phyloP scores from a whole-genome alignment of 2,888 invertebrate species.

The Catocala nupta region DNA sequence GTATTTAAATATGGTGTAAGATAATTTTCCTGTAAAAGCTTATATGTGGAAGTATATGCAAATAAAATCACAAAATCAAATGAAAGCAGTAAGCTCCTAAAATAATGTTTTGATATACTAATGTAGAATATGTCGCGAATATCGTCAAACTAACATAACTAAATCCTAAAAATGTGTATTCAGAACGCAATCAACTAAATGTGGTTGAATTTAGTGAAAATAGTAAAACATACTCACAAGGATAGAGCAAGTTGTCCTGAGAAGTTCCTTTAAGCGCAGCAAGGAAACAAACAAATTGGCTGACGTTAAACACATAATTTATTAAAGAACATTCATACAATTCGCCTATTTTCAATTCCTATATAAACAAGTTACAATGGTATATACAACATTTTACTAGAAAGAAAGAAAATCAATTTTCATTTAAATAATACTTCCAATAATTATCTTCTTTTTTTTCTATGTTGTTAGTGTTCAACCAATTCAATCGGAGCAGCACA shows the following conservation, averaged over 20 bases:
- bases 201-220: conserved; percentile 31
- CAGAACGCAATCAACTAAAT: conserved; percentile 40
- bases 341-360: conserved; percentile 31
- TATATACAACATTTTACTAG: neutral
- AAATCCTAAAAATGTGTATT: conserved; percentile 1
- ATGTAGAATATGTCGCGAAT: conserved; percentile 10
- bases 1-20: no score
- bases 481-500: no score
- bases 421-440: neutral
- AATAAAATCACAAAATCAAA: neutral
- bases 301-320: conserved; percentile 52
- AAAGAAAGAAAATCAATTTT: conserved; percentile 33
- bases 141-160: conserved; percentile 1
- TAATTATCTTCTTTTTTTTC: neutral
- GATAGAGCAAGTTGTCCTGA: conserved; percentile 88
- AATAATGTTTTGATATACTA: neutral
- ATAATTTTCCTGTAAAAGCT: no score
- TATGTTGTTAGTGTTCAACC: neutral
- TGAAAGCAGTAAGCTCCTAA: neutral
- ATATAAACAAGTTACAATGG: conserved; percentile 48
- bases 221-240: conserved; percentile 86
- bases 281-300: conserved; percentile 60
- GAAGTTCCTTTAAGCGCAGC: conserved; percentile 87
- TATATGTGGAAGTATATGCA: no score
- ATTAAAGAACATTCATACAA: conserved; percentile 48